phyloP scores from a whole-genome alignment of 1,140 invertebrate genomes.

The Trichonephila inaurata region DNA sequence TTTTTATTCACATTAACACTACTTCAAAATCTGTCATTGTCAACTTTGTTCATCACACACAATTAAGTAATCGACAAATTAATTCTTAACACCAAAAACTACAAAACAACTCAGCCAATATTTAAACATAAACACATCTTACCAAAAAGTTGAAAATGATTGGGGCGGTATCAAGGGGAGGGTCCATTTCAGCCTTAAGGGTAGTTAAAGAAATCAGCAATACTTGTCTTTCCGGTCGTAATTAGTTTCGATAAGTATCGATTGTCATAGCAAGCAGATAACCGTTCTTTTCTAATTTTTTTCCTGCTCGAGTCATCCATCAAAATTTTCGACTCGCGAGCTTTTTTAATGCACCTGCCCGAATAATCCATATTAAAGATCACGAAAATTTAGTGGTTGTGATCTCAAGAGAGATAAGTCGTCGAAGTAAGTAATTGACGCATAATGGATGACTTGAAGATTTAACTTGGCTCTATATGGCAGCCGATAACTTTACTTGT shows the following conservation, averaged over 20 bases:
- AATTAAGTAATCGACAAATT: too few relatives aligned
- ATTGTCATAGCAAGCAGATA: conserved; percentile 4
- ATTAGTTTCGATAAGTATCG: conserved; percentile 59
- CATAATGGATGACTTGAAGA: conserved; percentile 37
- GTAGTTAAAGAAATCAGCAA: not conserved
- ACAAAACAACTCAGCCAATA: not conserved
- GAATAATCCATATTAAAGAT: conserved; percentile 61
- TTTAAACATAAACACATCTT: not conserved
- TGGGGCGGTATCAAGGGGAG: not conserved
- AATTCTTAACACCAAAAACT: not conserved
- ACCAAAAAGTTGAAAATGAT: not conserved
- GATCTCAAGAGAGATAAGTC: not conserved
- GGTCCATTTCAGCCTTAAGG: not conserved
- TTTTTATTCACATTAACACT: not conserved
- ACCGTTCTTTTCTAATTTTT: conserved; percentile 39
- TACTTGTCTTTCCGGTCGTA: conserved; percentile 32
- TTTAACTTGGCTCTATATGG: not conserved
- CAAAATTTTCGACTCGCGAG: not conserved
- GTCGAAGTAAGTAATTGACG: conserved; percentile 28
- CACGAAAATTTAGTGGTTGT: conserved; percentile 50
- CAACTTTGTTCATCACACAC: not conserved
- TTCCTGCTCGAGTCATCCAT: not conserved
- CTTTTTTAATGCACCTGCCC: conserved; percentile 30
- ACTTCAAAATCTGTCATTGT: not conserved
- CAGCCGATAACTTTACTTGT: not conserved